Evolutionary conservation across 1,140 invertebrate genomes (phyloP), one percentile per base, ranked within the genome.

Genomic region (Drosophila arizonae): DNA sequence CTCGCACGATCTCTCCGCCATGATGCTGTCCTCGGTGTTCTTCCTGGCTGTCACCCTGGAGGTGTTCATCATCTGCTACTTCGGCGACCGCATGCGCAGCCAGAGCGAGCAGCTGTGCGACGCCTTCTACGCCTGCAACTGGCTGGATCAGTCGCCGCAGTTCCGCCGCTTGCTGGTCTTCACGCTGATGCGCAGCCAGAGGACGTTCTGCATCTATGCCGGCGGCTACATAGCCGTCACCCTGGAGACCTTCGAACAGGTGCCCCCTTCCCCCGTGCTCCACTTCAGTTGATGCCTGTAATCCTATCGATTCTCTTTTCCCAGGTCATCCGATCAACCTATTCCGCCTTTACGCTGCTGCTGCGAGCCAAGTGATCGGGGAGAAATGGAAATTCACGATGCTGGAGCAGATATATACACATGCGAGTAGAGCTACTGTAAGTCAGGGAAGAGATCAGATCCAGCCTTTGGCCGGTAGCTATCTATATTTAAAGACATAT

Each of bases 121-220:
- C 13, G 90, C 90, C 36, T 90, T 90, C 52, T 90, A 90, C 13
- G 67, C 64, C 33, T 87, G 89, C 61, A 87, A 90, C 46, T 90
- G 89, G 89, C 13, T 76, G 11, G 81, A 90, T 2, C 89, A 90
- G 61, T 6, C 51, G 55, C 69, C 71, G 0, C 9, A 56, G 11
- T 90, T 90, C 55, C 76, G 63, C 57, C 72, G 58, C 6, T 68
- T 70, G 21, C 26, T 90, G 0, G 43, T 91, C 11, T 76, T 90
- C 13, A 84, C 77, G 0, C 26, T 90, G 24, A 75, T 72, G 36
- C 72, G 81, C 10, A 76, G 77, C 1, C 85, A 90, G 28, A 39
- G 48, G 5, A 63, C 65, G 0, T 78, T 56, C 0, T 45, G 54
- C 3, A 91, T 90, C 28, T 61, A 58, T 15, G 89, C 89, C 33